phyloP scores from a whole-genome alignment of 2,888 invertebrate species.

The Conops quadrifasciatus region DNA sequence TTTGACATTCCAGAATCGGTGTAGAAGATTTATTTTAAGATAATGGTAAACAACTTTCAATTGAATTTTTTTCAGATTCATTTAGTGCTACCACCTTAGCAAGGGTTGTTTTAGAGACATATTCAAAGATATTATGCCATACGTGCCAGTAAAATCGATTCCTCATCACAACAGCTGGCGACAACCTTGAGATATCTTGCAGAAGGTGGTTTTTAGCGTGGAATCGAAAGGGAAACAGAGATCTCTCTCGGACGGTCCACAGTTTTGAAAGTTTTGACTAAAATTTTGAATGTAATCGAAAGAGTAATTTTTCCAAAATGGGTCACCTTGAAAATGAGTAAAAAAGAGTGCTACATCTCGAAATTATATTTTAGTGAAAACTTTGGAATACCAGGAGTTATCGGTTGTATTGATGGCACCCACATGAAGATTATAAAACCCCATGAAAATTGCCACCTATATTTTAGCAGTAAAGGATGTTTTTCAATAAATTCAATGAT shows the following conservation, averaged over 20 bases:
- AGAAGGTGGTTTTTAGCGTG: not conserved
- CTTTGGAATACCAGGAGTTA: conserved; percentile 1
- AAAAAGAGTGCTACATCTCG: not conserved
- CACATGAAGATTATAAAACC: not conserved
- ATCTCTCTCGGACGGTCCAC: too few relatives aligned
- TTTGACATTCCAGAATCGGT: not conserved
- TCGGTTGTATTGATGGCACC: conserved; percentile 13
- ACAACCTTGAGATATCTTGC: not conserved
- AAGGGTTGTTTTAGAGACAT: not conserved
- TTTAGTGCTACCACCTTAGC: not conserved
- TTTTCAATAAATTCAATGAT: not conserved
- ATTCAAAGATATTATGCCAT: not conserved
- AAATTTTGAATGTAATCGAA: not conserved
- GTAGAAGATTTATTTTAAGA: not conserved
- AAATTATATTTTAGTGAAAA: conserved; percentile 1
- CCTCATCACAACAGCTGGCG: not conserved
- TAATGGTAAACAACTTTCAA: too few relatives aligned
- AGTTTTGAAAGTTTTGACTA: not conserved
- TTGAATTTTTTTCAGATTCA: not conserved
- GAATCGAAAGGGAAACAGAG: too few relatives aligned
- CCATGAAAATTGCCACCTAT: not conserved
- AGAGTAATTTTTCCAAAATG: not conserved
- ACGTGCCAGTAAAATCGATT: not conserved
- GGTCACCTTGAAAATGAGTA: not conserved
- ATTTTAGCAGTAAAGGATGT: not conserved